Percentiles rank a stretch among this genome's conserved stretches.
phyloP scores from a whole-genome alignment of 2,888 invertebrate genomes.

The Theodoxus fluviatilis region DNA sequence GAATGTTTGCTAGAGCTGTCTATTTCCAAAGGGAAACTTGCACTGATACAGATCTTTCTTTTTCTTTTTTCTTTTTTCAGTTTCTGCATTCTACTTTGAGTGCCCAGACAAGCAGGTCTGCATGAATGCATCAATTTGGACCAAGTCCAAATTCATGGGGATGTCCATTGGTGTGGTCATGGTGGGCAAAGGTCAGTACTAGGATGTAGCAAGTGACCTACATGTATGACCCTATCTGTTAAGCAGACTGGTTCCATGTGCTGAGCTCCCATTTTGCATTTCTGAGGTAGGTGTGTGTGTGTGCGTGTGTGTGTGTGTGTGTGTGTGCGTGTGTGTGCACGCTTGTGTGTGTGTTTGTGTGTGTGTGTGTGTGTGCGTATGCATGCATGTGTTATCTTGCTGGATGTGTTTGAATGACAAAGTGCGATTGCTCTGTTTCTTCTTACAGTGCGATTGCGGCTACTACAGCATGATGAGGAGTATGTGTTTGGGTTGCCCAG shows the following conservation, averaged over 20 bases:
- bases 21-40: background rate
- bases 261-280: background rate
- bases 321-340: background rate
- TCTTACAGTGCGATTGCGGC: constrained; percentile 50
- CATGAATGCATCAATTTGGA: constrained; percentile 67
- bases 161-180: constrained; percentile 68
- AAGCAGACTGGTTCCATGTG: background rate
- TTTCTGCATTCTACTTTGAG: constrained; percentile 69
- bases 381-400: background rate
- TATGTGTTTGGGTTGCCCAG: constrained; percentile 67
- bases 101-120: constrained; percentile 66
- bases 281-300: too few relatives aligned
- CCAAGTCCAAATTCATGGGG: constrained; percentile 69
- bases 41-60: background rate
- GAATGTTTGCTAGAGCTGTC: too few relatives aligned
- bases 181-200: constrained; percentile 65
- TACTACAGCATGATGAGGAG: constrained; percentile 63
- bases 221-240: background rate
- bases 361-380: background rate
- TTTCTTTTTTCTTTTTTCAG: constrained; percentile 48
- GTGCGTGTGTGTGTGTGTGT: background rate
- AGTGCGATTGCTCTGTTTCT: background rate
- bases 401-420: too few relatives aligned
- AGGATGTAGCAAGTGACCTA: background rate
- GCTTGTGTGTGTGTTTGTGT: background rate